Evolutionary conservation across 2,797 vertebrate species (phyloP).

Genomic region (Agapornis canus): DNA sequence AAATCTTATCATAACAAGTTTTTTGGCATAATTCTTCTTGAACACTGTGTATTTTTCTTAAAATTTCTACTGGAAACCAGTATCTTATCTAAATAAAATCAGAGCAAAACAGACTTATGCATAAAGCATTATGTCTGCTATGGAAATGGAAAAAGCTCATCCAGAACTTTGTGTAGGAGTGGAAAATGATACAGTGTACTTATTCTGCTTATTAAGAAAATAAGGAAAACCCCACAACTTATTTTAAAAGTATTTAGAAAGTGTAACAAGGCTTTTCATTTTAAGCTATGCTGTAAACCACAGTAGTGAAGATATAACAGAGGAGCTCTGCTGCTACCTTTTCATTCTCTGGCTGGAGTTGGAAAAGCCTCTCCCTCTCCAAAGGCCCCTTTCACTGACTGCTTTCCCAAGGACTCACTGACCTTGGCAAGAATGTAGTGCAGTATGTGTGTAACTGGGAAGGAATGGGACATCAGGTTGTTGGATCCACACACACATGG

Average conservation of each 20-base stretch:
- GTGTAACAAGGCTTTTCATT: background rate
- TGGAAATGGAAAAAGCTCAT: background rate
- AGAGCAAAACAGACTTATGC: background rate
- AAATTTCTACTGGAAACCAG: background rate
- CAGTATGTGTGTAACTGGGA: background rate
- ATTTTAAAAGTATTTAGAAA: background rate
- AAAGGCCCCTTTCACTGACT: background rate
- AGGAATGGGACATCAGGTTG: background rate
- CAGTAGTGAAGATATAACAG: background rate
- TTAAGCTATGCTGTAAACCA: background rate
- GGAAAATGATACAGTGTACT: background rate
- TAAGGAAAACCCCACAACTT: background rate
- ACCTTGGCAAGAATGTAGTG: background rate
- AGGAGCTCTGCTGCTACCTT: background rate
- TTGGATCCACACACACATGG: background rate
- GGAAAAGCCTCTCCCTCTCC: background rate
- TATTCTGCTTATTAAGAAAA: background rate
- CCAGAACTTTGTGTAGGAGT: background rate
- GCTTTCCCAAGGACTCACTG: conserved; percentile 23
- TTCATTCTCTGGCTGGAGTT: background rate
- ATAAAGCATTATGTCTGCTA: background rate
- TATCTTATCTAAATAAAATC: background rate
- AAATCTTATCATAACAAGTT: background rate
- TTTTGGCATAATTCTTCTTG: background rate
- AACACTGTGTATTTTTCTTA: background rate